Evolutionary conservation across 1,140 invertebrate genomes (phyloP).

Genomic region (Sinella curviseta): DNA sequence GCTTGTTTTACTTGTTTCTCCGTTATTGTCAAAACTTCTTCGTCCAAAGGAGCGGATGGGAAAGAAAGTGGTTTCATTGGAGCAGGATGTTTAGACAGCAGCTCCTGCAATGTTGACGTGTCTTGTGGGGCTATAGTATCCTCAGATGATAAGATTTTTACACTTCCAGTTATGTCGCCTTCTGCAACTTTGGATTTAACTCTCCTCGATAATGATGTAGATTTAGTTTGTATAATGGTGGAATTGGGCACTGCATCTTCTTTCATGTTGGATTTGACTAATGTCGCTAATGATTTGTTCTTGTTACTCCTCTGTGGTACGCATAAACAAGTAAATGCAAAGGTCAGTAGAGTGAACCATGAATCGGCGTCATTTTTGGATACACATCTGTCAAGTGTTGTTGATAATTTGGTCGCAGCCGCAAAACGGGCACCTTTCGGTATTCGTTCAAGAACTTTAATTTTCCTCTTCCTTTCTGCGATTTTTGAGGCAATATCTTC

Average conservation of each 20-base stretch:
- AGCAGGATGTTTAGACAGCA: background rate
- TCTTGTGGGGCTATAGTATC: background rate
- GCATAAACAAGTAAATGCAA: background rate
- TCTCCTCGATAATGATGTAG: background rate
- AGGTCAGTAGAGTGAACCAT: background rate
- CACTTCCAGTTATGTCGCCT: background rate
- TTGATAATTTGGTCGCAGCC: background rate
- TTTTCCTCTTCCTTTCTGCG: background rate
- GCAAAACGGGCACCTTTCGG: background rate
- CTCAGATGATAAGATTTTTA: background rate
- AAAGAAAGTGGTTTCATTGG: background rate
- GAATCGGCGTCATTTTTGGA: background rate
- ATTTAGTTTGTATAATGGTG: background rate
- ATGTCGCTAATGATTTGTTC: background rate
- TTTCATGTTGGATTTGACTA: background rate
- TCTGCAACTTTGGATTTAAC: slow-evolving; percentile 2
- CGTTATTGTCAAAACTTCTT: background rate
- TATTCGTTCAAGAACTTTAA: background rate
- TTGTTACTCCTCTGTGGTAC: background rate
- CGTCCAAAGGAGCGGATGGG: background rate
- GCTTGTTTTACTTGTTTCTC: background rate
- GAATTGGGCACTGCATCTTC: no score
- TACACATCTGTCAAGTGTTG: background rate
- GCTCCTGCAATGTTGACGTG: background rate
- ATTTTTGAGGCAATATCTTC: background rate